Evolutionary conservation across 2,888 invertebrate genomes (phyloP).

Genomic region (Xylophagus ater): DNA sequence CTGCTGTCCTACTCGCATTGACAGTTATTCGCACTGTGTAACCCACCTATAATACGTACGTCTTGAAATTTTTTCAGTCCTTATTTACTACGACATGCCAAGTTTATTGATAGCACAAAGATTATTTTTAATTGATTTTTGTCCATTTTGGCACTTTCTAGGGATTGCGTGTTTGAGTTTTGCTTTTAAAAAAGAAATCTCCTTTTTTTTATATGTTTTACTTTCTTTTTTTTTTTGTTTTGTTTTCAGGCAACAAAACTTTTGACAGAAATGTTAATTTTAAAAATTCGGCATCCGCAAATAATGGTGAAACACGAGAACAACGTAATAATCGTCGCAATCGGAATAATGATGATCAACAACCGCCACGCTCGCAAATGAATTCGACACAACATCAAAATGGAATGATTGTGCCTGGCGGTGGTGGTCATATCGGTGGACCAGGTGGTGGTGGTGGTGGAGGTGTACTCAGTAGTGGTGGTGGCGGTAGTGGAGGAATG

Average conservation of each 20-base stretch:
- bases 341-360: conserved; percentile 41
- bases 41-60: too few relatives aligned
- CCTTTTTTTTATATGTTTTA: too few relatives aligned
- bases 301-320: conserved; percentile 52
- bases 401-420: conserved; percentile 5
- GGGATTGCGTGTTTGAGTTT: too few relatives aligned
- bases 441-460: conserved; percentile 15
- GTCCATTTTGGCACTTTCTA: too few relatives aligned
- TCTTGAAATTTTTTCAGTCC: too few relatives aligned
- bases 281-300: too few relatives aligned
- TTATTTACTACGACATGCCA: too few relatives aligned
- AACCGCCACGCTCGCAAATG: conserved; percentile 16
- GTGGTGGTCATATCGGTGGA: conserved; percentile 20
- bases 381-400: conserved; percentile 3
- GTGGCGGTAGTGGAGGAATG: conserved; percentile 28
- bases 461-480: conserved; percentile 32
- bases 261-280: conserved; percentile 15
- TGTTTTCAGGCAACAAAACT: conserved; percentile 3
- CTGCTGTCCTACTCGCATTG: too few relatives aligned
- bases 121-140: too few relatives aligned
- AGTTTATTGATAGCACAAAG: too few relatives aligned
- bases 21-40: too few relatives aligned
- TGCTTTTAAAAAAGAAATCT: too few relatives aligned
- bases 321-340: conserved; percentile 59
- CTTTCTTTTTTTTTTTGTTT: not conserved